These are phyloP conservation scores for Carapus acus DNA, from an alignment of 2,797 vertebrate species.

Conservation along the genomic window DNA sequence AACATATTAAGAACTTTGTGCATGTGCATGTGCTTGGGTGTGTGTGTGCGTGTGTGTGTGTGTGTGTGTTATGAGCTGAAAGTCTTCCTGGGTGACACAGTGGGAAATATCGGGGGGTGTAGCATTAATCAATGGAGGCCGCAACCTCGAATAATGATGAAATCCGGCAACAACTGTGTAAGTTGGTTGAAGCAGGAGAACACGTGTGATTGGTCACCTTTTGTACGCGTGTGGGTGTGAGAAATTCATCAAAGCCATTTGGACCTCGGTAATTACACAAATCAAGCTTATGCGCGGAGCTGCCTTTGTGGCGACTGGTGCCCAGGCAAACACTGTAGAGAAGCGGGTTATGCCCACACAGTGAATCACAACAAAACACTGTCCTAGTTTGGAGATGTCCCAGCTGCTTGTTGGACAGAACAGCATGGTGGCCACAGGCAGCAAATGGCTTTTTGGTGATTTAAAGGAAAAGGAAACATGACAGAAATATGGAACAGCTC, in stretches of 20 bases:
- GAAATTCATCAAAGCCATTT: conserved; percentile 54
- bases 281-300: conserved; percentile 15
- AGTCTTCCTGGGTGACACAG: conserved; percentile 70
- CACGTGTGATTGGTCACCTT: conserved; percentile 46
- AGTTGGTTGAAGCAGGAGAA: conserved; percentile 45
- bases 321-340: conserved; percentile 1
- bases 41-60: neutral
- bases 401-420: conserved; percentile 34
- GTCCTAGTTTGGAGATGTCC: conserved; percentile 28
- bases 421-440: conserved; percentile 48
- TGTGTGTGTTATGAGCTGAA: conserved; percentile 69
- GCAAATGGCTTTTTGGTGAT: conserved; percentile 55
- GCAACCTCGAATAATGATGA: conserved; percentile 35
- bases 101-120: conserved; percentile 47
- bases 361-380: conserved; percentile 25
- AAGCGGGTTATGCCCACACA: conserved; percentile 13
- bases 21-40: too few relatives aligned
- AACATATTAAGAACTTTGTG: too few relatives aligned
- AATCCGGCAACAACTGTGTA: conserved; percentile 34
- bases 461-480: conserved; percentile 29
- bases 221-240: conserved; percentile 64
- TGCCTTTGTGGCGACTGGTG: conserved; percentile 21
- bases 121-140: conserved; percentile 34
- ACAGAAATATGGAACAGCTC: conserved; percentile 45
- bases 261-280: conserved; percentile 29